Evolutionary conservation across 2,113 vertebrate genomes (phyloP).

Genomic region (Hyperopisus bebe): DNA sequence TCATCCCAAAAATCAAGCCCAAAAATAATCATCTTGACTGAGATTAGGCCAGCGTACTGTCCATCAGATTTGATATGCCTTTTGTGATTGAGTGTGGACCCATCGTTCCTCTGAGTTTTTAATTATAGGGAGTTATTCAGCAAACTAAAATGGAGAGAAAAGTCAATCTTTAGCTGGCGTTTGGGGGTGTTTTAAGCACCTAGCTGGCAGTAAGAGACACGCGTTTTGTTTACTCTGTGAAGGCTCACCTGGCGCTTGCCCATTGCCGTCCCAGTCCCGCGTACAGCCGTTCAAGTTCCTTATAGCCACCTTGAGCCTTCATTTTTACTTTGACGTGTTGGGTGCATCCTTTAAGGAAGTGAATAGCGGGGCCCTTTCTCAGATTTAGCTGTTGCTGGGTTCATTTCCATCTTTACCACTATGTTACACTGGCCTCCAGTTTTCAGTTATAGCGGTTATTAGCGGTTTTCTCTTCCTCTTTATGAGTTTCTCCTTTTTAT

Average conservation of each 20-base stretch:
- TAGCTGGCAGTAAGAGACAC: not conserved
- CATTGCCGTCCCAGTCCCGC: not conserved
- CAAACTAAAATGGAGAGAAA: not conserved
- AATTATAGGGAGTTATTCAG: not conserved
- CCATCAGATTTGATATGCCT: not conserved
- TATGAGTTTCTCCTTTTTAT: not conserved
- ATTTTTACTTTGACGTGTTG: not conserved
- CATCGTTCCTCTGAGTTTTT: not conserved
- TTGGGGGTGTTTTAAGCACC: not conserved
- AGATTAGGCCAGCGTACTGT: not conserved
- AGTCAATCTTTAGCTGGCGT: not conserved
- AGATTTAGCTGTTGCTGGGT: not conserved
- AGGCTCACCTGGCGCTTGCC: not conserved
- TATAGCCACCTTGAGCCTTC: not conserved
- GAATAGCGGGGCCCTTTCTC: not conserved
- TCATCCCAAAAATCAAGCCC: too few relatives aligned
- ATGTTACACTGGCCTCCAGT: not conserved
- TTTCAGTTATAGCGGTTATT: not conserved
- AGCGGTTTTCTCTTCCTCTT: not conserved
- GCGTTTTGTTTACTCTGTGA: not conserved
- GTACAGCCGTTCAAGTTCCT: not conserved
- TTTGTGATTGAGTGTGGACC: not conserved
- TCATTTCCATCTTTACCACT: not conserved
- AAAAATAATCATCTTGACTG: not conserved
- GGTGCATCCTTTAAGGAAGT: not conserved